Conservation (phyloP, 2,888 invertebrate genomes). For the Criorhina ranunculi region DNA sequence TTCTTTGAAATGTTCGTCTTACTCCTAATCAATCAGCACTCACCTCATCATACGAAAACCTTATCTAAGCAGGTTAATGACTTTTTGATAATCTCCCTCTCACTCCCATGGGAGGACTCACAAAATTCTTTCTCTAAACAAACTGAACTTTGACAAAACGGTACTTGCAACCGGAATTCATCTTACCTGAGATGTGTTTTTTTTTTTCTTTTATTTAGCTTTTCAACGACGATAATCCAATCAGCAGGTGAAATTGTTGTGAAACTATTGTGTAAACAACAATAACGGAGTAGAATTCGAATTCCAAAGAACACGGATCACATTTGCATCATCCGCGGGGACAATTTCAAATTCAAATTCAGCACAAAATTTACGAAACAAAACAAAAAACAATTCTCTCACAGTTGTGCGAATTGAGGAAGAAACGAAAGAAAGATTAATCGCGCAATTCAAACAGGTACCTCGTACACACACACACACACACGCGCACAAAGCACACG, state of each 20-base stretch:
- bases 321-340: background rate
- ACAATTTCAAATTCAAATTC: conserved; percentile 19
- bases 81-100: conserved; percentile 8
- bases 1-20: background rate
- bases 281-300: background rate
- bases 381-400: conserved; percentile 26
- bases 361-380: conserved; percentile 3
- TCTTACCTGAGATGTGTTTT: conserved; percentile 55
- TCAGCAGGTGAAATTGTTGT: conserved; percentile 17
- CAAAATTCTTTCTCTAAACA: background rate
- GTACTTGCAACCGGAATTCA: conserved; percentile 23
- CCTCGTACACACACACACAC: conserved; percentile 4
- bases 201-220: background rate
- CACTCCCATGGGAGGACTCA: background rate
- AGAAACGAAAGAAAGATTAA: conserved; percentile 22
- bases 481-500: conserved; percentile 25
- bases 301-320: conserved; percentile 7
- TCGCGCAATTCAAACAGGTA: conserved; percentile 67
- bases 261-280: conserved; percentile 1
- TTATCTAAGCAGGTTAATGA: conserved; percentile 43
- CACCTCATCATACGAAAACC: background rate
- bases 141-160: conserved; percentile 5
- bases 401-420: conserved; percentile 25
- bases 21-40: background rate
- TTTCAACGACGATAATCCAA: conserved; percentile 34